Base-by-base conservation (phyloP, 2,888 invertebrate species). In the Dermolepida albohirtum region DNA sequence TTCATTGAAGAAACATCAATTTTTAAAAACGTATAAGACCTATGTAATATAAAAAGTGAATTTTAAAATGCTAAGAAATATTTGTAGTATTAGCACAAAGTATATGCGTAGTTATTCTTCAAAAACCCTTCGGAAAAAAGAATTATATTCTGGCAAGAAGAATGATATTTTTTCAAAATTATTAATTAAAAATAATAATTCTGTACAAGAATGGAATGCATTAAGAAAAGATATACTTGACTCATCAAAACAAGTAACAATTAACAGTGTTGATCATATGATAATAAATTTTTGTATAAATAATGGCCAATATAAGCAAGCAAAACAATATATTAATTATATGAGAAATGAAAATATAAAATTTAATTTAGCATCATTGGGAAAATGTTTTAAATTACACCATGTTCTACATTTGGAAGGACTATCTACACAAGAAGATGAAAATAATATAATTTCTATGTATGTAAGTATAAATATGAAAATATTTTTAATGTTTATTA, bases 261-360 rank as follows among this genome's bases (percentile, higher is more conserved):
- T 81, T 44, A 82, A 84, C 44, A 90, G 88, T 78, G 82, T 90
- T 39, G 90, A 92, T 81, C 86, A 87, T 40, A 78, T 87, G 0
- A 84, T 91, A 43, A 77, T 92, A 43, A 86, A 87, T 66, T 75
- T 85, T 16, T 87, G 89, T 79, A 76, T 83, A 6, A 76, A 75
- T 4, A 73, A 77, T 0, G 82, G 83, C 34, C 83, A 87, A 47
- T 81, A 86, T 55, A 76, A 85, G 51, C 76, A 85, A 39, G 90
- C 88, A 0, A 82, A 86, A 67, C 87, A 85, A 34, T 92, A 89
- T 82, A 80, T 89, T 0, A 78, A 85, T 5, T 87, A 87, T 83
- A 79, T 92, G 40, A 82, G 83, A 71, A 76, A 75, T 0, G 82
- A 82, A 63, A 83, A 85, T 40, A 79, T 82, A 12, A 80, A 86